Evolutionary conservation across 2,113 vertebrate genomes (phyloP).

Genomic region (Oreotrochilus melanogaster): DNA sequence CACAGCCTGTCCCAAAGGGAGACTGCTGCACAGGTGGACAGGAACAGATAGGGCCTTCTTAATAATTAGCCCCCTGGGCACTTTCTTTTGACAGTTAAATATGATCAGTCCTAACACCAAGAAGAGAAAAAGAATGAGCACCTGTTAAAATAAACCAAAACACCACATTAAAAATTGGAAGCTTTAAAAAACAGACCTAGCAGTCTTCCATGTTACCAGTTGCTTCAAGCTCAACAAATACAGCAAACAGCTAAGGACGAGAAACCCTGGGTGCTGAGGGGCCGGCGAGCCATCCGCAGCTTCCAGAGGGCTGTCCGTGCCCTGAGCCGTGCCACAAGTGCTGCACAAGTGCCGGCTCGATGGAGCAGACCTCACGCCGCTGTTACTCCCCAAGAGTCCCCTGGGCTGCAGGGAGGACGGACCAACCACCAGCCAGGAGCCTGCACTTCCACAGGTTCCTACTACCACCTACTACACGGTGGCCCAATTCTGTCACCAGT

Average conservation of each 20-base stretch:
- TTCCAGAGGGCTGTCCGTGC: not conserved
- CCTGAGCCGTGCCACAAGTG: fast-evolving
- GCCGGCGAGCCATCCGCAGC: not conserved
- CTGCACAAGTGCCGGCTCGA: fast-evolving
- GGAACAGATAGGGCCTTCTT: too few species aligned
- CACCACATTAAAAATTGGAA: not conserved
- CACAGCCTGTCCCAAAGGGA: not conserved
- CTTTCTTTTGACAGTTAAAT: not conserved
- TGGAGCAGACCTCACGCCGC: fast-evolving
- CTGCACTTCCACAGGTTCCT: fast-evolving
- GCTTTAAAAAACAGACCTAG: not conserved
- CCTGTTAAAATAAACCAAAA: not conserved
- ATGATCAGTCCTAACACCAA: not conserved
- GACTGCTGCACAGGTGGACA: not conserved
- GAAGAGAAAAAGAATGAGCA: fast-evolving
- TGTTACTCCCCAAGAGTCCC: fast-evolving
- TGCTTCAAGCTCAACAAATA: fast-evolving
- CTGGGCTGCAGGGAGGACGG: fast-evolving
- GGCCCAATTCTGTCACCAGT: fast-evolving
- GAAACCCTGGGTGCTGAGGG: fast-evolving
- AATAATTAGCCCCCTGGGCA: not conserved
- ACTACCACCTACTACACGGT: not conserved
- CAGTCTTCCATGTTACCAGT: fast-evolving
- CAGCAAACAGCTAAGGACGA: fast-evolving
- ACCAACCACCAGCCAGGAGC: fast-evolving